phyloP scores from a whole-genome alignment of 2,888 invertebrate genomes.

The Meiosimyza platycephala region DNA sequence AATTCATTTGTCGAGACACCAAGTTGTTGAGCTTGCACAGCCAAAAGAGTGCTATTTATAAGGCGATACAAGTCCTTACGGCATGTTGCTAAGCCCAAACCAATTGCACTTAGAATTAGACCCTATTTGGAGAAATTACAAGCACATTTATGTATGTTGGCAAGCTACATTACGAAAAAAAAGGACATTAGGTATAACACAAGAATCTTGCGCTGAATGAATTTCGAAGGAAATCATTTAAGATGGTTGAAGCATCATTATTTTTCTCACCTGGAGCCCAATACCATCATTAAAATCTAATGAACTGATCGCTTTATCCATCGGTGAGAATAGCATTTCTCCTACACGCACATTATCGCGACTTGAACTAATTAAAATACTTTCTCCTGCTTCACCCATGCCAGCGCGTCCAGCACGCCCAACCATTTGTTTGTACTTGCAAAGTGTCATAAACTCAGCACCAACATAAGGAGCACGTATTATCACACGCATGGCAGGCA shows the following conservation, averaged over 20 bases:
- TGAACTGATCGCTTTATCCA: conserved; percentile 75
- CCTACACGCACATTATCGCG: conserved; percentile 72
- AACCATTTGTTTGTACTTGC: conserved; percentile 94
- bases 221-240: too few relatives aligned
- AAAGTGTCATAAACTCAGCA: conserved; percentile 76
- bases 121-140: conserved; percentile 55
- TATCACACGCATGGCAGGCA: conserved; percentile 92
- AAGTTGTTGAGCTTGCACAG: conserved; percentile 71
- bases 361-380: conserved; percentile 81
- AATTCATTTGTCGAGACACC: conserved; percentile 53
- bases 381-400: conserved; percentile 82
- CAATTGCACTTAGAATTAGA: conserved; percentile 77
- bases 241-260: too few relatives aligned
- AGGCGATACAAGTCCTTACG: conserved; percentile 70
- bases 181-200: background rate
- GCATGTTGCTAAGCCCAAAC: conserved; percentile 73
- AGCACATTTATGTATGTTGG: background rate
- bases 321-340: conserved; percentile 72
- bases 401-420: conserved; percentile 95
- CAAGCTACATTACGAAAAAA: background rate
- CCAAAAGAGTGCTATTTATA: conserved; percentile 73
- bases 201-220: too few relatives aligned
- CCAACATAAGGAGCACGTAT: conserved; percentile 88
- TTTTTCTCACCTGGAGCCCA: conserved; percentile 68
- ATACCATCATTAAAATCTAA: conserved; percentile 69